A percentile compares a stretch with the other conserved stretches of the same genome.
Conservation (phyloP, 2,113 vertebrate species). For the Numida meleagris region DNA sequence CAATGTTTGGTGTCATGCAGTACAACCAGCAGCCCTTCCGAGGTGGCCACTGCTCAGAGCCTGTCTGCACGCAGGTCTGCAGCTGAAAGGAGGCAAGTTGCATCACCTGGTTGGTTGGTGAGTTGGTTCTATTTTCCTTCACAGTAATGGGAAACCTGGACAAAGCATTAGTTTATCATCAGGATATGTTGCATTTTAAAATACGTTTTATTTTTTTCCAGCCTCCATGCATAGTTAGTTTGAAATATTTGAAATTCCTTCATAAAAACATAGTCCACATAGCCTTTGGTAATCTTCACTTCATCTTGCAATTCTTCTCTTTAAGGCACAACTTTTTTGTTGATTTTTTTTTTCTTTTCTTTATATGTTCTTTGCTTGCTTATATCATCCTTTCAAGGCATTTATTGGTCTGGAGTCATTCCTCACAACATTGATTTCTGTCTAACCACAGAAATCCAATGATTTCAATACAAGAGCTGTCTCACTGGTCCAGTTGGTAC, state of each 20-base stretch:
- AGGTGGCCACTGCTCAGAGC: background rate
- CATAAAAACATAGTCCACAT: background rate
- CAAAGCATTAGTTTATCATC: background rate
- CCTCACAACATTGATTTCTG: background rate
- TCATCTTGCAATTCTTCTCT: background rate
- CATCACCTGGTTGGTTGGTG: too few species aligned
- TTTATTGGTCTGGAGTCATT: background rate
- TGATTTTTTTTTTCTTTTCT: background rate
- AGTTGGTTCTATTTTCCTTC: background rate
- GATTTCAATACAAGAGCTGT: too few species aligned
- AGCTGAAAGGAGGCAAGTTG: background rate
- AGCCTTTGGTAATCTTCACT: background rate
- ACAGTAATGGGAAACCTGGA: background rate
- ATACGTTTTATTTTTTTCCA: background rate
- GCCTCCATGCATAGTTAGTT: background rate
- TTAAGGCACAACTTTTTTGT: background rate
- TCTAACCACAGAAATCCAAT: background rate
- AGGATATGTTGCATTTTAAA: background rate
- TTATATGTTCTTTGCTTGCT: background rate
- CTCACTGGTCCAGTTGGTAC: background rate
- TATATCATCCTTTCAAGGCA: background rate
- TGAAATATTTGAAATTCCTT: background rate
- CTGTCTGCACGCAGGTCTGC: background rate
- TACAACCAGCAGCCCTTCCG: background rate
- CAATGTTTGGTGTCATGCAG: too few species aligned